phyloP scores from a whole-genome alignment of 1,140 invertebrate species.

The Argopecten irradians region DNA sequence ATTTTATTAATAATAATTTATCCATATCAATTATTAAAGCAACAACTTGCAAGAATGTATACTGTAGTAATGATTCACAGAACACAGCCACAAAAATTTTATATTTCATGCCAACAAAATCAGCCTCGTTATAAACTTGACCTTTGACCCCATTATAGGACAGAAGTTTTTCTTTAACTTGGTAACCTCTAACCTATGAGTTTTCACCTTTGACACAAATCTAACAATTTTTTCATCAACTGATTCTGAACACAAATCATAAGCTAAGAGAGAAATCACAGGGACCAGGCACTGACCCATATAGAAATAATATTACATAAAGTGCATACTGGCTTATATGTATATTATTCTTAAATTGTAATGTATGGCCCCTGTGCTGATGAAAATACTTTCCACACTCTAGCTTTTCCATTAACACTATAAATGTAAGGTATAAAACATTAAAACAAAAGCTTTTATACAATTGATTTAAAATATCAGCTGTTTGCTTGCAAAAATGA shows the following conservation, averaged over 20 bases:
- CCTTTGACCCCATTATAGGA: not conserved
- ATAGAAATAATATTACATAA: no score
- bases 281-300: not conserved
- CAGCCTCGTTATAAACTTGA: not conserved
- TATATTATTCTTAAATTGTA: no score
- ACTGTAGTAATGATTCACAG: constrained; percentile 5
- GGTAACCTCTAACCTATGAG: not conserved
- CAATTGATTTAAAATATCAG: no score
- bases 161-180: not conserved
- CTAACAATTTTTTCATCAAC: not conserved
- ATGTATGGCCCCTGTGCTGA: no score
- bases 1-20: constrained; percentile 20
- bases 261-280: not conserved
- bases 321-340: no score
- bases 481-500: no score
- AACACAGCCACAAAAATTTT: not conserved
- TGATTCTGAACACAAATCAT: not conserved
- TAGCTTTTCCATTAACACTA: no score
- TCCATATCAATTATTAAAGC: constrained; percentile 16
- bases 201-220: not conserved
- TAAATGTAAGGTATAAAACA: no score
- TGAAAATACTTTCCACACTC: no score
- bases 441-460: no score
- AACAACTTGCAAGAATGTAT: constrained; percentile 22
- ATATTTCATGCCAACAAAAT: not conserved